Conservation (phyloP, 2,797 vertebrate genomes). For the Sebastolobus altivelis region DNA sequence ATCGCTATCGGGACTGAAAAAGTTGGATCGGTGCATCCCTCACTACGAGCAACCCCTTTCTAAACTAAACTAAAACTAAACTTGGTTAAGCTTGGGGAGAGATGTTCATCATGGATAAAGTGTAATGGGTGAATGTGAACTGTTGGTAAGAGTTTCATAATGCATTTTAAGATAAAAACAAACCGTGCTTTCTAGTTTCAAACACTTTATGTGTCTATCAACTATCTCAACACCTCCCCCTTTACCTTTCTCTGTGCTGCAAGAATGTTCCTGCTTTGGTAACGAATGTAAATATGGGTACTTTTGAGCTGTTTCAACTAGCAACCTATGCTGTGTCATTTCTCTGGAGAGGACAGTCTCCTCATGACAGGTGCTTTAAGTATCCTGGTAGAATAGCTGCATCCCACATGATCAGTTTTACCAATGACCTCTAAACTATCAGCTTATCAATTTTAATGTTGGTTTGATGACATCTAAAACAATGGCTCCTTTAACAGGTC, state of each 20-base stretch:
- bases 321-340: not conserved
- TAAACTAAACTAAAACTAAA: not conserved
- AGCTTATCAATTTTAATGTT: constrained; percentile 15
- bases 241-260: not conserved
- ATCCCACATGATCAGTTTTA: constrained; percentile 3
- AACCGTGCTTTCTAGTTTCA: not conserved
- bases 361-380: not conserved
- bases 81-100: not conserved
- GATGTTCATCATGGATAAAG: not conserved
- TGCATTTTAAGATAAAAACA: not conserved
- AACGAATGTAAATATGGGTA: not conserved
- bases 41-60: not conserved
- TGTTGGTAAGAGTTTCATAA: not conserved
- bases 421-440: constrained; percentile 16
- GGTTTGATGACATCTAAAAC: constrained; percentile 29
- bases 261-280: not conserved
- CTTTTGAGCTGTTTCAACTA: not conserved
- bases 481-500: constrained; percentile 25
- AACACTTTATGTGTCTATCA: constrained; percentile 23
- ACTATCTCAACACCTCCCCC: not conserved
- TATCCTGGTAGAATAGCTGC: constrained; percentile 4
- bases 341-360: not conserved
- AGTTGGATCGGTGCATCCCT: too few species aligned
- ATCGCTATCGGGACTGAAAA: too few species aligned
- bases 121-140: not conserved